Evolutionary conservation across 2,797 vertebrate species (phyloP).

Genomic region (Okamejei kenojei): DNA sequence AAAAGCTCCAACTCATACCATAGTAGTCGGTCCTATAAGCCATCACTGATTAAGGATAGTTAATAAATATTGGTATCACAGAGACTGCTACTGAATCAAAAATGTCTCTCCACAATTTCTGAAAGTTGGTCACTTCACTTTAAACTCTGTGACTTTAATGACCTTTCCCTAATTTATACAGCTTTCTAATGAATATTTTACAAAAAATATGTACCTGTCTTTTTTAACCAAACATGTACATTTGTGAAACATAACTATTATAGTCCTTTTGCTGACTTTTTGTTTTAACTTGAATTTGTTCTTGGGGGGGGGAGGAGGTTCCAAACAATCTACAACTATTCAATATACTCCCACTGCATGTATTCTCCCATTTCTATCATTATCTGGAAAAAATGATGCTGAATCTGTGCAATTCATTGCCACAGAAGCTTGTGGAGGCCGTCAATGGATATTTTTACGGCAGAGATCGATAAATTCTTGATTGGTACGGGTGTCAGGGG

Average conservation of each 20-base stretch:
- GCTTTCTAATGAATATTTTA: neutral
- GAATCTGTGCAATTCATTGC: too few relatives aligned
- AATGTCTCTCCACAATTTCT: neutral
- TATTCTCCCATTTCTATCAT: neutral
- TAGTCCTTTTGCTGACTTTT: neutral
- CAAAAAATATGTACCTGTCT: neutral
- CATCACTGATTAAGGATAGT: neutral
- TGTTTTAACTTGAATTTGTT: neutral
- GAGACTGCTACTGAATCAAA: neutral
- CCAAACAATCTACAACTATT: neutral
- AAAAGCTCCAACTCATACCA: too few relatives aligned
- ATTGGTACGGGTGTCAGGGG: too few relatives aligned
- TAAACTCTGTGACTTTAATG: neutral
- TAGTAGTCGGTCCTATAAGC: neutral
- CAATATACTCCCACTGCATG: neutral
- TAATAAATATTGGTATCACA: neutral
- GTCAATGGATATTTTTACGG: too few relatives aligned
- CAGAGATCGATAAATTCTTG: too few relatives aligned
- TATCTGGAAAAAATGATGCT: neutral
- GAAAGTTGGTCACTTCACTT: neutral
- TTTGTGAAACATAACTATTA: neutral
- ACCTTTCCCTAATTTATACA: neutral
- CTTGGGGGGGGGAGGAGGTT: neutral
- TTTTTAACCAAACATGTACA: neutral
- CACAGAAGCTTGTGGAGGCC: too few relatives aligned